Base-by-base conservation (phyloP, 1,140 invertebrate genomes). In the Oscheius sp. region DNA sequence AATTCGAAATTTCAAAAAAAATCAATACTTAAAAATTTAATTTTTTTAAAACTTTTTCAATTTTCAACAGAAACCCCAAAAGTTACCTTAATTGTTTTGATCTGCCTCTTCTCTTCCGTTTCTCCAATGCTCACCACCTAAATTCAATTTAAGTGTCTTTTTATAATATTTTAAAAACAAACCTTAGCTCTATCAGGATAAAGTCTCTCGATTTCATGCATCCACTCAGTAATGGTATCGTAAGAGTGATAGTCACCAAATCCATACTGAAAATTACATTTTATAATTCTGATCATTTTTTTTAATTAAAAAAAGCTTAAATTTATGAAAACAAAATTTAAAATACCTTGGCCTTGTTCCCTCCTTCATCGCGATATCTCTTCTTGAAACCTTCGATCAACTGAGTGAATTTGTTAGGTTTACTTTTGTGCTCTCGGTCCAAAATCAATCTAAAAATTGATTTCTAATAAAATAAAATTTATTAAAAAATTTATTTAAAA, bases 151-250 rank as follows among this genome's bases (percentile, higher is more conserved):
- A n/a, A n/a, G n/a, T n/a, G n/a, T n/a, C n/a, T n/a, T n/a, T n/a
- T n/a, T n/a, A n/a, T n/a, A n/a, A n/a, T n/a, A n/a, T n/a, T n/a
- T n/a, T n/a, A n/a, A n/a, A n/a, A n/a, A n/a, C n/a, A n/a, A 10
- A 85, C 74, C 4, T 79, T 75, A 32, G 85, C 80, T 36, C 85
- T 74, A 20, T 84, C 66, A 3, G 85, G 84, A 74, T 86, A 86
- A 3, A 74, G 68, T 7, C 80, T 63, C 42, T 81, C 79, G 26
- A 87, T 75, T 46, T 85, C 81, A 34, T 87, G 82, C 74, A 88
- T 65, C 76, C 86, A 88, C 28, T 81, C 78, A 68, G 86, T 75
- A 35, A 88, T 87, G 87, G 89, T 78, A 20, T 69, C 75, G 38
- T 82, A 79, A 23, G 70, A 74, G 65, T 72, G 73, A 67, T 77